Conservation (phyloP, 2,888 invertebrate genomes). For the Drosophila mettleri region DNA sequence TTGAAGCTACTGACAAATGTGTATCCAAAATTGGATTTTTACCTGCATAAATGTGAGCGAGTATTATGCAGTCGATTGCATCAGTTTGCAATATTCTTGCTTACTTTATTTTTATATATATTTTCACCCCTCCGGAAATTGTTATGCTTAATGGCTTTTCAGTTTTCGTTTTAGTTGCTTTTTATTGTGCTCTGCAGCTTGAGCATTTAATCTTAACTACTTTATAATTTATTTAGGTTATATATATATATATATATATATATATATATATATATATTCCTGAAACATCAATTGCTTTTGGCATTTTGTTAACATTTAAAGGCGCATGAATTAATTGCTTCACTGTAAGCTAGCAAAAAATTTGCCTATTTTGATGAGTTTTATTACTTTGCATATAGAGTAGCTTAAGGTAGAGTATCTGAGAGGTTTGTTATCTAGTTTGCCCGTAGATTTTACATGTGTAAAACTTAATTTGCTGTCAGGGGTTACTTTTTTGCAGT, state of each 20-base stretch:
- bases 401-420: neutral
- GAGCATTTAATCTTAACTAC: constrained; percentile 33
- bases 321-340: constrained; percentile 18
- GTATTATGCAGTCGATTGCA: neutral
- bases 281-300: constrained; percentile 23
- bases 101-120: constrained; percentile 24
- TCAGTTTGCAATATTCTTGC: neutral
- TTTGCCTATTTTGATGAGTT: neutral
- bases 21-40: too few relatives aligned
- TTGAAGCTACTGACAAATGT: too few relatives aligned
- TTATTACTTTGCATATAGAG: neutral
- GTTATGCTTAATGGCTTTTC: constrained; percentile 73
- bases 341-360: neutral
- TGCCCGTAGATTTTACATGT: constrained; percentile 26
- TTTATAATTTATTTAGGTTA: constrained; percentile 61
- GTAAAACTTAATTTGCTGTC: constrained; percentile 34
- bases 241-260: constrained; percentile 18
- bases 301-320: constrained; percentile 18
- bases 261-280: constrained; percentile 3
- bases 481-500: constrained; percentile 8
- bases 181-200: constrained; percentile 10
- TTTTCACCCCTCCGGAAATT: constrained; percentile 63
- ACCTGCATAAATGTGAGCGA: neutral
- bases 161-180: constrained; percentile 34
- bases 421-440: neutral